phyloP scores from a whole-genome alignment of 2,888 invertebrate species.

The Rhamnusium bicolor region DNA sequence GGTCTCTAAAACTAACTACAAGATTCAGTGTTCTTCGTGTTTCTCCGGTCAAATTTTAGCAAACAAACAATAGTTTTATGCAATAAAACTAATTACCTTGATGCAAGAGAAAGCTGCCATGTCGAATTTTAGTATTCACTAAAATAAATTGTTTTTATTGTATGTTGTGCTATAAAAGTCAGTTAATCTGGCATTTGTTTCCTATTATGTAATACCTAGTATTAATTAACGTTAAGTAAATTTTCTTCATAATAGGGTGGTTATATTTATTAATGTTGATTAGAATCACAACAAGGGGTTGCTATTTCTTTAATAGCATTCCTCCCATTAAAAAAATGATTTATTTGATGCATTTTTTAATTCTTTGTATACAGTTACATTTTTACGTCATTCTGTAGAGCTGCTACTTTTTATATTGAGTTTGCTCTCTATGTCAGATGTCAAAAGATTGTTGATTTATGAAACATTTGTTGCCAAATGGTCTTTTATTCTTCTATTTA shows the following conservation, averaged over 20 bases:
- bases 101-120: slow-evolving; percentile 25
- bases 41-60: neutral
- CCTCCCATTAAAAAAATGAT: too few relatives aligned
- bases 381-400: too few relatives aligned
- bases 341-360: too few relatives aligned
- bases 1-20: neutral
- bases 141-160: slow-evolving; percentile 16
- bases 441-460: too few relatives aligned
- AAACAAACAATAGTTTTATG: slow-evolving; percentile 26
- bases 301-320: too few relatives aligned
- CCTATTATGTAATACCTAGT: neutral
- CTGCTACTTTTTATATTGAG: too few relatives aligned
- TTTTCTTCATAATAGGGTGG: neutral
- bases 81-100: slow-evolving; percentile 24
- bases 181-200: neutral
- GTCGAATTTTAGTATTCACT: slow-evolving; percentile 29
- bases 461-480: too few relatives aligned
- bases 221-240: neutral
- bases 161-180: neutral
- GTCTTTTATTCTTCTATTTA: too few relatives aligned
- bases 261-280: too few relatives aligned
- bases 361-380: too few relatives aligned
- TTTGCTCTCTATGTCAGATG: too few relatives aligned
- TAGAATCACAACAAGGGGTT: too few relatives aligned
- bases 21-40: neutral